Evolutionary conservation across 2,113 vertebrate genomes (phyloP), one percentile per base, ranked within the genome.

Genomic region (Oxygymnocypris stewartii): DNA sequence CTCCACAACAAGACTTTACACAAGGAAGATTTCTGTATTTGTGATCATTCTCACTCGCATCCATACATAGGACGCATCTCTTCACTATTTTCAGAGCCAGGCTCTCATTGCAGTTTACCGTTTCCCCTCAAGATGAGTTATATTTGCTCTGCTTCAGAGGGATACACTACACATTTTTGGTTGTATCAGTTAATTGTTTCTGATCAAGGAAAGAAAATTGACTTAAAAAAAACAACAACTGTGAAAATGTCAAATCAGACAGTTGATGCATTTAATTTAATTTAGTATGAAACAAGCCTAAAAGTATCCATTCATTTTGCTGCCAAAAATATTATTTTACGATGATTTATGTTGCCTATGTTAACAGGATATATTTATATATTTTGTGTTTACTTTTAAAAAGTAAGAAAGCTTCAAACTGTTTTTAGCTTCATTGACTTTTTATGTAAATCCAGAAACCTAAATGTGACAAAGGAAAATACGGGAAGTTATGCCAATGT

Each of bases 21-120:
- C 37, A 63, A 80, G 57, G 12, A 63, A 25, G 78, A 61, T 47
- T 47, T 81, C 37, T 37, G 18, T 79, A 23, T 59, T 37, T 79
- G 77, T n/a, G n/a, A n/a, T n/a, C n/a, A n/a, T n/a, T n/a, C n/a
- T n/a, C n/a, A n/a, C n/a, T n/a, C n/a, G n/a, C n/a, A n/a, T n/a
- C n/a, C n/a, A 12, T 44, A n/a, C 40, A 0, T 25, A 12, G 12
- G 23, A 75, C 0, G 1, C 10, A 25, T 76, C 73, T 47, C 42
- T 25, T 47, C n/a, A 47, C 42, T 25, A 47, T 6, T 25, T 47
- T 23, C 0, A 47, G 73, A 75, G 40, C 73, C 28, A 18, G 61
- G 54, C 42, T 67, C 31, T 35, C 18, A 18, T 47, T 84, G 10
- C 49, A 31, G 35, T 87, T 84, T 61, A 78, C n/a, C 31, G 65